phyloP scores from a whole-genome alignment of 2,888 invertebrate species.

The Dolichomitus sp. region DNA sequence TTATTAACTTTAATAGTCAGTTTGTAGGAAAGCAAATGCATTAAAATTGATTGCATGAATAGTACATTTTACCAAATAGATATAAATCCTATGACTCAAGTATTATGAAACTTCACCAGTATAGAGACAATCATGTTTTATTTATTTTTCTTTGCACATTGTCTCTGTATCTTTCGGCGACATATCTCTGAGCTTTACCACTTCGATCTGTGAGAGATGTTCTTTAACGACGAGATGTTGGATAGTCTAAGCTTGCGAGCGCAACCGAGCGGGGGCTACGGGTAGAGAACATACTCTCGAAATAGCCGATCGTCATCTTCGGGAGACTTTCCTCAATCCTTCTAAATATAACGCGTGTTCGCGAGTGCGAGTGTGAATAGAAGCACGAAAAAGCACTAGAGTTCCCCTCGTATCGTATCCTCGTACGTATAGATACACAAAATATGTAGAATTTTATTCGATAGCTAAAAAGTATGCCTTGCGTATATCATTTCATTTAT shows the following conservation, averaged over 20 bases:
- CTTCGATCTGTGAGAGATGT: constrained; percentile 54
- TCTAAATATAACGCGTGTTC: constrained; percentile 71
- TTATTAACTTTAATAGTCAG: neutral
- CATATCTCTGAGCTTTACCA: constrained; percentile 45
- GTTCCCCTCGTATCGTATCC: constrained; percentile 34
- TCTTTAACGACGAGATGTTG: constrained; percentile 5
- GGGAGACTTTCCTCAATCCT: constrained; percentile 73
- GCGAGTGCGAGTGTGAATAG: constrained; percentile 53
- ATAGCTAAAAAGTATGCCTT: constrained; percentile 13
- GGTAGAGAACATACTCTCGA: constrained; percentile 69
- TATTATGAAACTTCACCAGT: neutral
- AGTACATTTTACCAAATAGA: neutral
- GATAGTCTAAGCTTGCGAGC: constrained; percentile 54
- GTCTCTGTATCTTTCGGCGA: constrained; percentile 2
- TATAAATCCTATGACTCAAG: neutral
- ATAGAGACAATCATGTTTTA: neutral
- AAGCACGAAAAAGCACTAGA: constrained; percentile 67
- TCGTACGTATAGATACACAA: constrained; percentile 15
- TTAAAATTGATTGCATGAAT: constrained; percentile 2
- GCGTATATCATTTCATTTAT: neutral
- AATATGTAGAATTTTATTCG: constrained; percentile 8
- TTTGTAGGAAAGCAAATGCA: neutral
- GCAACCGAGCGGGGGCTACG: constrained; percentile 51
- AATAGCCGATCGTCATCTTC: constrained; percentile 78
- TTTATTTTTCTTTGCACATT: constrained; percentile 9